phyloP scores from a whole-genome alignment of 1,140 invertebrate genomes.

The Zaprionus camerounensis region DNA sequence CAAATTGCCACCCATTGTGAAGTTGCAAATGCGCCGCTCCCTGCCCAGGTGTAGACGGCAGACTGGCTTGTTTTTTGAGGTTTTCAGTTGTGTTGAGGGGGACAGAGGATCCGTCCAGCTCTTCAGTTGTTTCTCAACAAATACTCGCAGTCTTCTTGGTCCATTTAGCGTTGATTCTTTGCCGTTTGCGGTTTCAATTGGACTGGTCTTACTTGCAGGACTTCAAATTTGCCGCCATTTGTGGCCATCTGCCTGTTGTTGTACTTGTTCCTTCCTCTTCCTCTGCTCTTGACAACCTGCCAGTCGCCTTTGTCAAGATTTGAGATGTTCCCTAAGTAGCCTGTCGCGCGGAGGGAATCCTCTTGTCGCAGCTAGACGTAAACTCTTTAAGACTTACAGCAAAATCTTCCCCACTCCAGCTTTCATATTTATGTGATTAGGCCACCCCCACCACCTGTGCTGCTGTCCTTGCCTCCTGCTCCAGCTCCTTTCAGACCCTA shows the following conservation, averaged over 20 bases:
- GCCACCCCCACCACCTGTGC: not conserved
- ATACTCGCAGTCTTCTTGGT: constrained; percentile 11
- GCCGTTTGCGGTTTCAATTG: constrained; percentile 9
- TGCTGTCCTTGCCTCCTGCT: not conserved
- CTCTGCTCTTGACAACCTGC: constrained; percentile 4
- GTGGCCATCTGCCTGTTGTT: not conserved
- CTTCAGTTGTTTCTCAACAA: constrained; percentile 1
- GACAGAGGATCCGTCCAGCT: too few relatives aligned
- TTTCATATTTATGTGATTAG: constrained; percentile 20
- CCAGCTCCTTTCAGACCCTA: constrained; percentile 2
- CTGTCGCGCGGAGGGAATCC: not conserved
- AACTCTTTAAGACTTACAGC: not conserved
- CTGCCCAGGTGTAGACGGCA: not conserved
- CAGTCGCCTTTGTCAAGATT: constrained; percentile 22
- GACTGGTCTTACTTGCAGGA: not conserved
- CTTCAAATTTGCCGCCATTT: constrained; percentile 6
- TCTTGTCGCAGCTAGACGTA: not conserved
- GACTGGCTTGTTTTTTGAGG: constrained; percentile 9
- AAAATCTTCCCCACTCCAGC: not conserved
- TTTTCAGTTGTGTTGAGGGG: not conserved
- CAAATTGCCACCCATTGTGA: constrained; percentile 48
- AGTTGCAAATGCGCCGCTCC: constrained; percentile 12
- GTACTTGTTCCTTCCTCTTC: not conserved
- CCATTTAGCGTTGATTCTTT: constrained; percentile 18
- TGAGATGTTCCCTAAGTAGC: constrained; percentile 40